Base-by-base conservation (phyloP, 2,888 invertebrate species). In the Alsophila aescularia region DNA sequence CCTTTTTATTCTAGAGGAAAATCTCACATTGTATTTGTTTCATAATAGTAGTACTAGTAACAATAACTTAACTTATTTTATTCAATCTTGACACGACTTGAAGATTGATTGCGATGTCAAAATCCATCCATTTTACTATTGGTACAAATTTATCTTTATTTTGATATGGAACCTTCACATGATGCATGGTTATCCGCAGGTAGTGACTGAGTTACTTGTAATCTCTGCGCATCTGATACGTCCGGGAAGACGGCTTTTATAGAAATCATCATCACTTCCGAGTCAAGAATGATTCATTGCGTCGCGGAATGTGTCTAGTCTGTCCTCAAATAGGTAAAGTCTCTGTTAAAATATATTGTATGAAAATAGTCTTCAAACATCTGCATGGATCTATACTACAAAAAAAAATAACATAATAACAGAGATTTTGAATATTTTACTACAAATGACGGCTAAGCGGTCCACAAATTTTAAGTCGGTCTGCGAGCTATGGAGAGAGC, bases 171-270 rank as follows among this genome's bases (percentile, higher is more conserved):
- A 5, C 8, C 24, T 24, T 5, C 24, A 24, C 5, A 24, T 24
- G 24, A 24, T 2, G 8, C 24, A 6, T 24, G 7, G 24, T n/a
- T 16, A 32, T 40, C 21, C 7, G 2, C 37, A 24, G n/a, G n/a
- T n/a, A n/a, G 13, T 29, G 29, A 13, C 37, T 52, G 32, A 37
- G 42, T 24, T 7, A 24, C 36, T 14, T n/a, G 39, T 24, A 34
- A 24, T 39, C 12, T 18, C 21, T 21, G 24, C 24, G 16, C 29
- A 34, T 16, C 34, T 27, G 31, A 39, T 24, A 24, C 27, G 40
- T 45, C 44, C 39, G 13, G 52, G 41, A 52, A 41, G 37, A 18
- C 12, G 27, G 31, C 12, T 35, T 39, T 44, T 41, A 18, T 14
- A 29, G 12, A 14, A 41, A 35, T 47, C 27, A 45, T 35, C 16